Conservation (phyloP, 2,888 invertebrate species). For the Asteroscopus sphinx region DNA sequence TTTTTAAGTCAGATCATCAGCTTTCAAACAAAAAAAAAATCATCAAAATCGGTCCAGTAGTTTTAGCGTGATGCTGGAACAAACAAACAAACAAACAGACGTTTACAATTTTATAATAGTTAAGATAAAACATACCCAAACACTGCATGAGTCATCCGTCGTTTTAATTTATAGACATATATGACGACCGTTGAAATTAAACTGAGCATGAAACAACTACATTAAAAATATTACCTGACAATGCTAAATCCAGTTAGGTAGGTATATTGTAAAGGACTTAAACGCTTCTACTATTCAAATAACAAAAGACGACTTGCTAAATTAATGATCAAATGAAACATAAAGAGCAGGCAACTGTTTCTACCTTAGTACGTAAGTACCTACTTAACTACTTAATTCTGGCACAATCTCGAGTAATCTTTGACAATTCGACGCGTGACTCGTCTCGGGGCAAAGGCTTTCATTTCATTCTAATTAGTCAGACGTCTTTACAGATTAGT, state of each 20-base stretch:
- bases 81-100: too few relatives aligned
- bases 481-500: constrained; percentile 17
- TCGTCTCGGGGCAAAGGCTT: constrained; percentile 28
- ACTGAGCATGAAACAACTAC: constrained; percentile 3
- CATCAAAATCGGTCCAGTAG: too few relatives aligned
- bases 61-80: too few relatives aligned
- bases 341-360: constrained; percentile 6
- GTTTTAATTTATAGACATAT: constrained; percentile 5
- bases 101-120: too few relatives aligned
- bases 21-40: too few relatives aligned
- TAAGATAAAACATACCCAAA: constrained; percentile 9
- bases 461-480: constrained; percentile 41
- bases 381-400: constrained; percentile 1
- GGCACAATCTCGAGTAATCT: constrained; percentile 21
- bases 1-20: too few relatives aligned
- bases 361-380: background rate
- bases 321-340: constrained; percentile 14
- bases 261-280: constrained; percentile 16
- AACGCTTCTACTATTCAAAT: constrained; percentile 1
- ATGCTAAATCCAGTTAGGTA: constrained; percentile 8
- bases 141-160: constrained; percentile 13
- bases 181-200: constrained; percentile 4
- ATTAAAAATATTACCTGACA: background rate
- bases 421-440: constrained; percentile 28
- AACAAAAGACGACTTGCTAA: constrained; percentile 3